Conservation (phyloP, 2,113 vertebrate species). For the Heteronetta atricapilla region DNA sequence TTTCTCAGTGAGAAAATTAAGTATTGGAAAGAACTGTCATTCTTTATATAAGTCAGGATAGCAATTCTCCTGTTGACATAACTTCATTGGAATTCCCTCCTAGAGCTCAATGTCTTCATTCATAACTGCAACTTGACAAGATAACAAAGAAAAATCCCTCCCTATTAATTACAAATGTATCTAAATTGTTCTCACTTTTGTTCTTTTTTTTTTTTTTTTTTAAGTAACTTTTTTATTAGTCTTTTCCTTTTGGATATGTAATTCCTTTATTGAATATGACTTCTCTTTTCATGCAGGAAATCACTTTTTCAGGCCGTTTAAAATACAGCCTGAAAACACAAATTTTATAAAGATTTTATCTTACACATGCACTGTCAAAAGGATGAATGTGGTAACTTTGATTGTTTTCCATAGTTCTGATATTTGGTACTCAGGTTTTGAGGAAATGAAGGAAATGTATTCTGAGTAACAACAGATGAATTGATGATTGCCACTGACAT, state of each 20-base stretch:
- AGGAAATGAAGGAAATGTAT: background rate
- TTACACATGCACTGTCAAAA: background rate
- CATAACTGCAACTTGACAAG: background rate
- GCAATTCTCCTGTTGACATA: background rate
- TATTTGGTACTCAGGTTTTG: background rate
- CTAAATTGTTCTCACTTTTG: background rate
- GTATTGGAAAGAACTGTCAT: background rate
- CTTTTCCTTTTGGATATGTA: background rate
- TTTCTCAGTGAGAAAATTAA: background rate
- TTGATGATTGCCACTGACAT: background rate
- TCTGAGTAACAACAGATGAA: background rate
- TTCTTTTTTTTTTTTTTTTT: background rate
- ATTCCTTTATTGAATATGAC: slow-evolving; percentile 2
- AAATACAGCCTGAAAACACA: background rate
- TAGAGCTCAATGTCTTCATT: background rate
- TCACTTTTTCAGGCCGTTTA: background rate
- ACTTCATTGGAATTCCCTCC: background rate
- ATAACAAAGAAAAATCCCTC: background rate
- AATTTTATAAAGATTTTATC: slow-evolving; percentile 1
- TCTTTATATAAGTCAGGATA: background rate
- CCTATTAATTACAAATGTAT: background rate
- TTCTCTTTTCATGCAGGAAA: background rate
- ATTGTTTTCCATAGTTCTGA: background rate
- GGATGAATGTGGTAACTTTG: background rate
- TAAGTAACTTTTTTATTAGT: background rate